Conservation (phyloP, 2,888 invertebrate species). For the Steinernema scapterisci region DNA sequence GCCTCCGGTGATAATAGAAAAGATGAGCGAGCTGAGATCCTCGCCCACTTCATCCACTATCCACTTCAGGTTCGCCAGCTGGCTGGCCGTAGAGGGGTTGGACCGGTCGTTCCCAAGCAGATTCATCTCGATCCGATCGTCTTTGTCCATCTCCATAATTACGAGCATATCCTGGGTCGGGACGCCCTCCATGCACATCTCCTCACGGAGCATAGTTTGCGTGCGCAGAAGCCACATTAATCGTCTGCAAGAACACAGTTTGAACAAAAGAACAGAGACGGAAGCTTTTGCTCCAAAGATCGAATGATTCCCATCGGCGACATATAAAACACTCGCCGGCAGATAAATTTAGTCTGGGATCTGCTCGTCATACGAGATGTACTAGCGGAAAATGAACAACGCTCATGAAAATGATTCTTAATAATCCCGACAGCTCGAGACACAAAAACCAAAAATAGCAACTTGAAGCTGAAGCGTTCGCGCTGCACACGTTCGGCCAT, state of each 20-base stretch:
- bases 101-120: slow-evolving; percentile 45
- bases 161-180: slow-evolving; percentile 66
- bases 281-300: not conserved
- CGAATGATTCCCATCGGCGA: not conserved
- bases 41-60: slow-evolving; percentile 44
- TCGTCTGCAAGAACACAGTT: slow-evolving; percentile 45
- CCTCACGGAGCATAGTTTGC: slow-evolving; percentile 52
- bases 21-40: slow-evolving; percentile 47
- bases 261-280: not conserved
- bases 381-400: too few relatives aligned
- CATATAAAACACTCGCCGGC: too few relatives aligned
- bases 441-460: not conserved
- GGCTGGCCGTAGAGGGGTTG: slow-evolving; percentile 46
- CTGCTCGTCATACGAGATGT: too few relatives aligned
- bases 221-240: slow-evolving; percentile 62
- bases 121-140: slow-evolving; percentile 51
- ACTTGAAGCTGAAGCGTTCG: not conserved
- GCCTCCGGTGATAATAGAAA: slow-evolving; percentile 56
- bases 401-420: too few relatives aligned
- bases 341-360: too few relatives aligned
- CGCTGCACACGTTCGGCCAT: not conserved
- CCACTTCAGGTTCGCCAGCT: slow-evolving; percentile 51
- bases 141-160: slow-evolving; percentile 54
- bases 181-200: slow-evolving; percentile 61
- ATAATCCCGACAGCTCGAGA: not conserved